Evolutionary conservation across 2,888 invertebrate genomes (phyloP).

Genomic region (Lasius fuliginosus): DNA sequence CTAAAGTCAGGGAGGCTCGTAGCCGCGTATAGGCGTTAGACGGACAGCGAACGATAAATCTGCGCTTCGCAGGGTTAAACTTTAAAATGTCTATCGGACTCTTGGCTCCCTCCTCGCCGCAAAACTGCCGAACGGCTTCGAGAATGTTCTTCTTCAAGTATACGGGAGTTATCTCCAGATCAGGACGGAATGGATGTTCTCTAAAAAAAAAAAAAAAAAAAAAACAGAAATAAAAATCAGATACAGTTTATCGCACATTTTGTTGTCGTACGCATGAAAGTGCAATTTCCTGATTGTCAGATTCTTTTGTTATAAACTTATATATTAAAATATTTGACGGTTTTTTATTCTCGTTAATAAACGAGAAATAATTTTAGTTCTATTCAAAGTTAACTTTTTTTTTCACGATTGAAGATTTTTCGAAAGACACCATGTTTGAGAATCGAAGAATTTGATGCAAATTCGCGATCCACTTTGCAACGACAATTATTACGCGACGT

Average conservation of each 20-base stretch:
- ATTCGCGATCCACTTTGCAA: not conserved
- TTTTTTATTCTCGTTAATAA: slow-evolving; percentile 6
- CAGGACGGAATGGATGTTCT: slow-evolving; percentile 85
- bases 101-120: slow-evolving; percentile 72
- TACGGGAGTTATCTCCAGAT: slow-evolving; percentile 86
- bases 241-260: not conserved
- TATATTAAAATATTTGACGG: not conserved
- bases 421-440: not conserved
- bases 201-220: slow-evolving; percentile 80
- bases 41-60: slow-evolving; percentile 88
- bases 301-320: not conserved
- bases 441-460: not conserved
- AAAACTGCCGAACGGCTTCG: slow-evolving; percentile 52
- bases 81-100: slow-evolving; percentile 88
- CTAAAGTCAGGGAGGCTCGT: slow-evolving; percentile 88
- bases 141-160: slow-evolving; percentile 88
- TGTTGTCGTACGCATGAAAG: not conserved
- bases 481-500: not conserved
- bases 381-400: not conserved
- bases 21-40: slow-evolving; percentile 87
- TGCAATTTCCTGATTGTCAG: not conserved
- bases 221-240: slow-evolving; percentile 71
- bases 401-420: not conserved
- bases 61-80: slow-evolving; percentile 85
- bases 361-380: not conserved